phyloP scores from a whole-genome alignment of 2,113 vertebrate species.

The Rhizomys pruinosus region DNA sequence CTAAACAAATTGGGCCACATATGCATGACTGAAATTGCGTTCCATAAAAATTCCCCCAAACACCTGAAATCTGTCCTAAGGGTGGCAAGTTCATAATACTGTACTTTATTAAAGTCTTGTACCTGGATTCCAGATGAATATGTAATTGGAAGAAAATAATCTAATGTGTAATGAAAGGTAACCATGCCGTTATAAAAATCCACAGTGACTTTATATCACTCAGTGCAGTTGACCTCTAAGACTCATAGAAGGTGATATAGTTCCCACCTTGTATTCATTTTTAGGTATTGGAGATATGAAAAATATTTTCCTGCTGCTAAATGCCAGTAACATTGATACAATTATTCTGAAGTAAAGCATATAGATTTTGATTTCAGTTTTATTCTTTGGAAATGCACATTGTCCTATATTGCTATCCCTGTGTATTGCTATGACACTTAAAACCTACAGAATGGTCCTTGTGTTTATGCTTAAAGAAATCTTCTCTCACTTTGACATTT shows the following conservation, averaged over 20 bases:
- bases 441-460: slow-evolving; percentile 19
- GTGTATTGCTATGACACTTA: not conserved
- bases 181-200: slow-evolving; percentile 14
- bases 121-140: slow-evolving; percentile 50
- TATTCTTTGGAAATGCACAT: not conserved
- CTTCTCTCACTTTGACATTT: slow-evolving; percentile 34
- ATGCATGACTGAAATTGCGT: slow-evolving; percentile 65
- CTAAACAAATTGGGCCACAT: slow-evolving; percentile 72
- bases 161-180: slow-evolving; percentile 41
- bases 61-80: slow-evolving; percentile 63
- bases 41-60: slow-evolving; percentile 61
- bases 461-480: slow-evolving; percentile 45
- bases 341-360: slow-evolving; percentile 49
- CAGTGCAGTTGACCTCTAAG: slow-evolving; percentile 22
- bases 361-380: slow-evolving; percentile 56
- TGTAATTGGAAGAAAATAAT: slow-evolving; percentile 47
- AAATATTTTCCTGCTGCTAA: not conserved
- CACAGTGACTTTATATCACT: slow-evolving; percentile 38
- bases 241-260: not conserved
- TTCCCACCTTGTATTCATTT: slow-evolving; percentile 16
- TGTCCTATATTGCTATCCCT: slow-evolving; percentile 28
- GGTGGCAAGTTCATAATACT: slow-evolving; percentile 49
- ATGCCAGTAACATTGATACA: slow-evolving; percentile 15
- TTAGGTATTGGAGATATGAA: not conserved
- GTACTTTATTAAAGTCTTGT: slow-evolving; percentile 64